Conservation (phyloP, 2,113 vertebrate genomes). For the Pandion haliaetus region DNA sequence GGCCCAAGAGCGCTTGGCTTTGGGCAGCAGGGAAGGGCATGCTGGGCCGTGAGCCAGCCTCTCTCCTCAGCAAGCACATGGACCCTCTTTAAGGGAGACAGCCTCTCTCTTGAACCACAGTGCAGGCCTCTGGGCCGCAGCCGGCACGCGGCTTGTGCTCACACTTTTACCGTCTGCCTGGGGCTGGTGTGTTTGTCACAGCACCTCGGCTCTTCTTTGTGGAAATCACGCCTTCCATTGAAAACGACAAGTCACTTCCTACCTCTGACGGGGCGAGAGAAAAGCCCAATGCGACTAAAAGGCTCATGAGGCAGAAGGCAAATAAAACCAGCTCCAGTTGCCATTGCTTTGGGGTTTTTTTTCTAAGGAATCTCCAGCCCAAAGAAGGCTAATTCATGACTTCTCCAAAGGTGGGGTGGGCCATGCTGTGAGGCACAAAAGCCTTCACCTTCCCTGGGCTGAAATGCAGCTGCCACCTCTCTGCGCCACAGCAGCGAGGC, state of each 20-base stretch:
- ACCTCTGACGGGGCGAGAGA: neutral
- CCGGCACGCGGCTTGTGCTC: rapidly evolving
- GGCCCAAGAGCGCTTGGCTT: neutral
- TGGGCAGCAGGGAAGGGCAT: neutral
- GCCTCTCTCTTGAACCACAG: too few relatives aligned
- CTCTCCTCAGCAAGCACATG: rapidly evolving
- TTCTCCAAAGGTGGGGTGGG: neutral
- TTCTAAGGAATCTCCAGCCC: neutral
- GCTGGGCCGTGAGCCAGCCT: neutral
- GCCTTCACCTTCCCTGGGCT: neutral
- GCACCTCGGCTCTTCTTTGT: neutral
- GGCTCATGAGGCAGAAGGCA: neutral
- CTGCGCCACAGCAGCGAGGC: neutral
- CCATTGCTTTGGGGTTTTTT: neutral
- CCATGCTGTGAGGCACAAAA: too few relatives aligned
- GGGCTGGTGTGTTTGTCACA: neutral
- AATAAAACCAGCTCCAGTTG: neutral
- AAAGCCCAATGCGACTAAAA: neutral
- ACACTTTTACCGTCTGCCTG: neutral
- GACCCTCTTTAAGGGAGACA: neutral
- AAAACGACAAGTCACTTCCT: neutral
- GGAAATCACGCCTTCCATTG: neutral
- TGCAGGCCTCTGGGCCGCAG: neutral
- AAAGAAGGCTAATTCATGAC: neutral
- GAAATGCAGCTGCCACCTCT: neutral